phyloP scores from a whole-genome alignment of 2,797 vertebrate genomes.

The Protonibea diacanthus region DNA sequence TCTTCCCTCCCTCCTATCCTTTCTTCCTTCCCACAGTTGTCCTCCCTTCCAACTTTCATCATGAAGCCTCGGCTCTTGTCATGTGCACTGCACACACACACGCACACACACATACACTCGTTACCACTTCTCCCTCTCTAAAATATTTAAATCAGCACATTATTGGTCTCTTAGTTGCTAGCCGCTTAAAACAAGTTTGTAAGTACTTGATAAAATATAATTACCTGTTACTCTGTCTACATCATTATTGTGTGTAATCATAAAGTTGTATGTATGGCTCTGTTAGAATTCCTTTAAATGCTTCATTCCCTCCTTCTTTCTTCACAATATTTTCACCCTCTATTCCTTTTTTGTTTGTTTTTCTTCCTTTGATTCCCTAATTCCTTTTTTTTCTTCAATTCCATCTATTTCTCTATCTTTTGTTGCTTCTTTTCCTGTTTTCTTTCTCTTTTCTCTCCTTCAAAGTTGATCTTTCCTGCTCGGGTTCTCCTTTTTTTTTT shows the following conservation, averaged over 20 bases:
- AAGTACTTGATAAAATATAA: neutral
- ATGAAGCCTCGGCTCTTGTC: slow-evolving; percentile 7
- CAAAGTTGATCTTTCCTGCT: neutral
- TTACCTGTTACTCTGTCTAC: slow-evolving; percentile 18
- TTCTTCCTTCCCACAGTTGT: slow-evolving; percentile 15
- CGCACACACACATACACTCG: slow-evolving; percentile 2
- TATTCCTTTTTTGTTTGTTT: neutral
- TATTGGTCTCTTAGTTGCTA: neutral
- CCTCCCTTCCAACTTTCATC: slow-evolving; percentile 7
- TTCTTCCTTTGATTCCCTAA: neutral
- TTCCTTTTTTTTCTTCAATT: neutral
- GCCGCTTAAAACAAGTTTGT: neutral
- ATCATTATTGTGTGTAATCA: slow-evolving; percentile 19
- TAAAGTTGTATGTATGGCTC: slow-evolving; percentile 47
- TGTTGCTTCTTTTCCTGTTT: neutral
- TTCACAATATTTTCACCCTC: neutral
- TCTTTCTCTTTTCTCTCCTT: neutral
- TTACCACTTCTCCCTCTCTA: no score
- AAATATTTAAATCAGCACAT: neutral
- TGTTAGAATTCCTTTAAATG: slow-evolving; percentile 60
- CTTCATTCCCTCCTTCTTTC: slow-evolving; percentile 22
- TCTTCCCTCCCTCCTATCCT: slow-evolving; percentile 3
- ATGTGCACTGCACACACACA: neutral
- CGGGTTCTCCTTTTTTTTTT: neutral
- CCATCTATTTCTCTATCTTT: neutral